Evolutionary conservation across 1,140 invertebrate genomes (phyloP), one percentile per base, ranked within the genome.

Genomic region (Physella acuta): DNA sequence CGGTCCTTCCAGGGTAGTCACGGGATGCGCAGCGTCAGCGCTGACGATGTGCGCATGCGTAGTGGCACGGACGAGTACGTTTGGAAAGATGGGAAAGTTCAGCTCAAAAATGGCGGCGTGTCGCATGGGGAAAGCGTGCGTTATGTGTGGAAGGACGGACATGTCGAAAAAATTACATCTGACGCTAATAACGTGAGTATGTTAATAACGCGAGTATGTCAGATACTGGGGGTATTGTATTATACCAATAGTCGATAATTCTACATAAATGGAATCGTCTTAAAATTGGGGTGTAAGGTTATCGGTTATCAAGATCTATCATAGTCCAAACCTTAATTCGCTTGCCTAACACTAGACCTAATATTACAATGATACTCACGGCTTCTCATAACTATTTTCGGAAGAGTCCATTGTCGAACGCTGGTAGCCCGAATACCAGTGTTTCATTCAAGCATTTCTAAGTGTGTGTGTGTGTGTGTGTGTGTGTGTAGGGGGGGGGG

Each of bases 21-120:
- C 3, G 20, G 60, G 20, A 62, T 44, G 36, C 60, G 60, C 36
- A 62, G 60, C 30, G 60, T 44, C n/a, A 62, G 60, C 36, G 60
- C 36, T 44, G 60, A 62, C 24, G 60, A 62, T 49, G 60, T 62
- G 37, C 60, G 60, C 60, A 49, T 62, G 60, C 60, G 37, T 3
- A 44, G 37, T 44, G 60, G 36, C 3, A 30, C 36, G 3, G 60
- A 62, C 14, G 60, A 62, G 1, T 62, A 62, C 30, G 60, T 44
- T 8, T 62, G 60, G 60, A 62, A 44, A 62, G 60, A 62, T 30
- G 60, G 60, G 8, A 62, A 62, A 44, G 60, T 62, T 2, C 60
- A 62, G 60, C 26, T 62, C 34, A 62, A 62, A n/a, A 62, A 62
- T 49, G 60, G 60, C 11, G 37, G 37, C 3, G 44, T 62, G 28